Evolutionary conservation across 2,797 vertebrate genomes (phyloP), one percentile per base, ranked within the genome.

Genomic region (Huso huso): DNA sequence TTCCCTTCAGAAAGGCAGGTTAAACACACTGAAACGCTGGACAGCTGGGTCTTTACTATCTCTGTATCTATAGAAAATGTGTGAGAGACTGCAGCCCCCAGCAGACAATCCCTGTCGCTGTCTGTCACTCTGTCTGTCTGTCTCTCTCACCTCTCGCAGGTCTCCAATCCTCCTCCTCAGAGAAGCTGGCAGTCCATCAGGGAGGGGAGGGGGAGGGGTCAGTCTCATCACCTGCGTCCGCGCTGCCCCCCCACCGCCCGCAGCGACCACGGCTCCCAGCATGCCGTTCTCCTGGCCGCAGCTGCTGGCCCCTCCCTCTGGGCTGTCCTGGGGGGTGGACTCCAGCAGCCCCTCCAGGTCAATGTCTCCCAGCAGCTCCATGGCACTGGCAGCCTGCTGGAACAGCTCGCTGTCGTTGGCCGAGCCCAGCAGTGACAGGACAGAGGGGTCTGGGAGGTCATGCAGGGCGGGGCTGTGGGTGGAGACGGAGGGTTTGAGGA

Each of bases 151-250:
- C 86, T 84, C 81, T 81, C 93, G 89, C 69, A 98, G 88, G 83
- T 98, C 95, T 73, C 95, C 94, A 12, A 98, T 95, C 69, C 95
- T 93, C 69, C 97, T 98, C 49, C 87, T 78, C 37, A 99, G 92
- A 0, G 92, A 90, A 7, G 79, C 53, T 9, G 95, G 92, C 8
- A 99, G 89, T 72, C 93, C 91, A 7, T 82, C 82, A 62, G 96
- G 97, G 73, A 98, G 92, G 13, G 88, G 87, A 2, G 93, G 94
- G 1, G 93, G 87, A 62, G 88, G 75, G 76, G 93, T 87, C 68
- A 91, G 75, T 11, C 69, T 84, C 71, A 82, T 76, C 70, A 71
- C 84, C 83, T 83, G 91, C 79, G 48, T 62, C 10, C 48, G 61
- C 51, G 59, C 51, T 23, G 81, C 79, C 65, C 78, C 72, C 68